These are phyloP conservation scores for Oryctolagus cuniculus DNA, from an alignment of 2,113 vertebrate genomes.

Conservation along the genomic window mOryCun1.1 NC_091433.1:130087501-130088000, in stretches of 20 bases:
- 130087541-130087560: constrained; percentile 13
- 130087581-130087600: background rate
- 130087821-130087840: background rate
- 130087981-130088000: constrained; percentile 2
- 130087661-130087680: background rate
- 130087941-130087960: background rate
- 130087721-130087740: background rate
- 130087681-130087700: background rate
- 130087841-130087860: constrained; percentile 33
- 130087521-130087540: background rate
- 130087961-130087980: background rate
- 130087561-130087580: constrained; percentile 36
- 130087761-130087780: constrained; percentile 55
- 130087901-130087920: constrained; percentile 38
- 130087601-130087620: constrained; percentile 14
- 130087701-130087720: constrained; percentile 22
- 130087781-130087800: background rate
- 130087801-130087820: constrained; percentile 35
- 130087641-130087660: constrained; percentile 23
- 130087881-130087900: constrained; percentile 8
- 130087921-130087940: constrained; percentile 33
- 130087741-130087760: background rate
- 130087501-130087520: constrained; percentile 66
- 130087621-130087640: constrained; percentile 27
- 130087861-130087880: background rate